Conservation (phyloP, 2,888 invertebrate species). For the Lithophane ornitopus region DNA sequence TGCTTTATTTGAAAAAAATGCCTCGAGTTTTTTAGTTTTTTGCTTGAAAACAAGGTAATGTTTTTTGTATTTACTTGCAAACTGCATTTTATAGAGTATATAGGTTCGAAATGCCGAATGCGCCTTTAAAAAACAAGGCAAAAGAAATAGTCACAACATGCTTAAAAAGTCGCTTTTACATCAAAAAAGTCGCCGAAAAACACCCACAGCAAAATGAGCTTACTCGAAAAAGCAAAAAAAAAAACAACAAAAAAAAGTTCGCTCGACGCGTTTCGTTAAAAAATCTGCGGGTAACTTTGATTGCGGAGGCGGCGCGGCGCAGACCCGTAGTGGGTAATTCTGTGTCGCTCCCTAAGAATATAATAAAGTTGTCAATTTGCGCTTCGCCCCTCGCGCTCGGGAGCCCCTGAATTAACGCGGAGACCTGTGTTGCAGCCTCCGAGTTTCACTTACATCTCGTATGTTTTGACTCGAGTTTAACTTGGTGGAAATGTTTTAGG, state of each 20-base stretch:
- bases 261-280: constrained; percentile 53
- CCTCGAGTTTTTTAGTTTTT: too few relatives aligned
- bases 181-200: constrained; percentile 19
- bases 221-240: constrained; percentile 31
- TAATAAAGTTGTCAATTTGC: constrained; percentile 78
- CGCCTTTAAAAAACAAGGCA: too few relatives aligned
- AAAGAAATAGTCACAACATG: neutral
- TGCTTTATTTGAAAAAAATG: too few relatives aligned
- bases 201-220: constrained; percentile 41
- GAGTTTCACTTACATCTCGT: constrained; percentile 50
- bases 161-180: constrained; percentile 25
- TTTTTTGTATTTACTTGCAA: neutral
- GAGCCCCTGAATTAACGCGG: constrained; percentile 63
- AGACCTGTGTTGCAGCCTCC: constrained; percentile 40
- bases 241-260: constrained; percentile 28
- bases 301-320: constrained; percentile 58
- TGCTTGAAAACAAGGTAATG: neutral
- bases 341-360: constrained; percentile 68
- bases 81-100: neutral
- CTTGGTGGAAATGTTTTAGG: constrained; percentile 40
- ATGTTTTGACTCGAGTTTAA: constrained; percentile 45
- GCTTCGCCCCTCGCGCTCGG: constrained; percentile 62
- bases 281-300: constrained; percentile 65
- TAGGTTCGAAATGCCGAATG: neutral
- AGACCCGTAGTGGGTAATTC: constrained; percentile 58